Base-by-base conservation (phyloP, 1,140 invertebrate genomes). In the Rhopalosiphum padi region DNA sequence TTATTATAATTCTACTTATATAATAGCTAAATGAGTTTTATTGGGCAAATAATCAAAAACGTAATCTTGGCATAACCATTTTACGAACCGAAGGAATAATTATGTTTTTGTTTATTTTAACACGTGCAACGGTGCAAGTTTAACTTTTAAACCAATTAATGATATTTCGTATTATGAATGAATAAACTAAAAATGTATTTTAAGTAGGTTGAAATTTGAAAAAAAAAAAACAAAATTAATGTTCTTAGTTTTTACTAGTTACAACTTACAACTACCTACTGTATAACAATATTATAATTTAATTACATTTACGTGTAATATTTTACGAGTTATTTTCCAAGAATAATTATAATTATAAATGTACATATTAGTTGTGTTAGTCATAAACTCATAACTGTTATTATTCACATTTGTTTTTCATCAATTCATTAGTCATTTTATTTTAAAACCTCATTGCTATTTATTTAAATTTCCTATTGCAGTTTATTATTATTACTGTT, bases 351-450 rank as follows among this genome's bases (percentile, higher is more conserved):
- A 60, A 90, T 90, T 37, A 55, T 60, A 77, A 77, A 46, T 91
- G 41, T 46, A 46, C 37, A 46, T 77, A 60, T n/a, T 43, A 55
- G 60, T 46, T n/a, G 41, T 41, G 53, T 60, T 90, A 90, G 53
- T 55, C 37, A 90, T 60, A 90, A n/a, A 90, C 15, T 55, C 23
- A 90, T 60, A 90, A 46, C 41, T 30, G 41, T 90, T 91, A 30
- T 46, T 91, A 77, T 68, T 91, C 25, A 68, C 90, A 43, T 91
- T 91, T 77, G 90, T 68, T 91, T 68, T 41, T 91, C 90, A 91
- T 91, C 60, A 68, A 91, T 77, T 68, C 60, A 91, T 91, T 91
- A 91, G 90, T 91, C 22, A 91, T 91, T 91, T 68, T 68, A 91
- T 91, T 91, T 91, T 91, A 68, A 77, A 91, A 77, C 53, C 90